phyloP scores from a whole-genome alignment of 2,888 invertebrate species.

The Cosmia pyralina region DNA sequence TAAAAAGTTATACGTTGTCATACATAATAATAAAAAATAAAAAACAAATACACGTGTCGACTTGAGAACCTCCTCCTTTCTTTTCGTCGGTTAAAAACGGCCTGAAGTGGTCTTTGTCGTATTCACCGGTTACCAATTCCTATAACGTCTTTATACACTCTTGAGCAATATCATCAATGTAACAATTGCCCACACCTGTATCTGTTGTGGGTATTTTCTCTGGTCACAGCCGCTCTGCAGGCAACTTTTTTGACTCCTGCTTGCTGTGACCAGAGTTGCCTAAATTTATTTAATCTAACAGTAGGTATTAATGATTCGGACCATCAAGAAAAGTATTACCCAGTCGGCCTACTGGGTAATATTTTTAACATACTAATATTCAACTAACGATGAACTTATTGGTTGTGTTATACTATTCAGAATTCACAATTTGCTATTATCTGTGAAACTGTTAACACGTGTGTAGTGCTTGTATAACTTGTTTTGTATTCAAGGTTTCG shows the following conservation, averaged over 20 bases:
- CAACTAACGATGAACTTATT: conserved; percentile 9
- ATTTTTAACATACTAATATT: too few species aligned
- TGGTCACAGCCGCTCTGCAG: background rate
- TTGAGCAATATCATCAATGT: background rate
- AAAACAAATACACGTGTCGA: too few species aligned
- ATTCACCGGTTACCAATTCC: background rate
- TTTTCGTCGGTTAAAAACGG: too few species aligned
- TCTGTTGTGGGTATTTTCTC: background rate
- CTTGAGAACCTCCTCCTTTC: too few species aligned
- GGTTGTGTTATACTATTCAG: conserved; percentile 9
- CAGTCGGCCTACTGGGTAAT: too few species aligned
- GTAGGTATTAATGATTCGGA: background rate
- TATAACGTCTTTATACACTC: background rate
- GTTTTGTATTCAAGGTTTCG: conserved; percentile 54
- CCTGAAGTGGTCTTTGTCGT: background rate
- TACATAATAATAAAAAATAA: too few species aligned
- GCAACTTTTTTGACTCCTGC: background rate
- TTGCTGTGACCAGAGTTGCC: background rate
- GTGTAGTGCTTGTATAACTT: conserved; percentile 42
- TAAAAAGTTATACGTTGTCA: too few species aligned
- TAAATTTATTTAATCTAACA: background rate
- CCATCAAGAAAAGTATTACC: background rate
- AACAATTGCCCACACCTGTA: background rate
- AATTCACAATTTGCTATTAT: conserved; percentile 27
- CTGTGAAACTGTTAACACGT: conserved; percentile 44